These are phyloP conservation scores for Drosophila mayri DNA, from an alignment of 1,140 invertebrate genomes.

Conservation along the genomic window DNA sequence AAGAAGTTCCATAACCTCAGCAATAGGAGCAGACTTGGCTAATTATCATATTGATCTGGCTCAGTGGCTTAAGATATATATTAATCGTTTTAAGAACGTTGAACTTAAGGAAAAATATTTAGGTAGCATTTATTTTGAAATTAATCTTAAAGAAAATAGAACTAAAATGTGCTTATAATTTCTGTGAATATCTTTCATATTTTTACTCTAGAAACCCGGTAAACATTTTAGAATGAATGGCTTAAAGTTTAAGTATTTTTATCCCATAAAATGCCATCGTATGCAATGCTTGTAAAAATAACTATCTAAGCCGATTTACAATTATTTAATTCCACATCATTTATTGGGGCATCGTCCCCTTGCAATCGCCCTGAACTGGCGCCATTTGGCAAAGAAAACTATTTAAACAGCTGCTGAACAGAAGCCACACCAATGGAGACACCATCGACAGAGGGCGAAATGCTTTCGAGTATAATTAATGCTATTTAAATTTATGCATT, in stretches of 20 bases:
- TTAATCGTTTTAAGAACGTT: neutral
- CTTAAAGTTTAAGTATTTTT: neutral
- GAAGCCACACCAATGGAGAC: slow-evolving; percentile 26
- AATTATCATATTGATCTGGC: slow-evolving; percentile 1
- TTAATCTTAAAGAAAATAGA: neutral
- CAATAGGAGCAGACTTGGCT: slow-evolving; percentile 13
- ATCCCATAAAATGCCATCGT: neutral
- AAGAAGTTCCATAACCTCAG: slow-evolving; percentile 20
- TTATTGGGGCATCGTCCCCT: slow-evolving; percentile 29
- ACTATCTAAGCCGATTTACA: slow-evolving; percentile 2
- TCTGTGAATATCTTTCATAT: neutral
- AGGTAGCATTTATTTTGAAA: neutral
- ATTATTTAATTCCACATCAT: slow-evolving; percentile 4
- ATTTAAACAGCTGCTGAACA: slow-evolving; percentile 60
- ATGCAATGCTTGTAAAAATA: neutral
- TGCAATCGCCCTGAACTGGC: slow-evolving; percentile 26
- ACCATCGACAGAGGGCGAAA: slow-evolving; percentile 26
- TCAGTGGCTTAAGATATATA: neutral
- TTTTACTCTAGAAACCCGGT: neutral
- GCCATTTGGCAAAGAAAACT: slow-evolving; percentile 48
- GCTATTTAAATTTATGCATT: slow-evolving; percentile 70
- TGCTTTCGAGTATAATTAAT: slow-evolving; percentile 56
- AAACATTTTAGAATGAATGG: neutral
- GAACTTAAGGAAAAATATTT: too few species aligned
- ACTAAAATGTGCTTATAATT: neutral